phyloP scores from a whole-genome alignment of 2,888 invertebrate genomes.

The Ophion slaviceki region DNA sequence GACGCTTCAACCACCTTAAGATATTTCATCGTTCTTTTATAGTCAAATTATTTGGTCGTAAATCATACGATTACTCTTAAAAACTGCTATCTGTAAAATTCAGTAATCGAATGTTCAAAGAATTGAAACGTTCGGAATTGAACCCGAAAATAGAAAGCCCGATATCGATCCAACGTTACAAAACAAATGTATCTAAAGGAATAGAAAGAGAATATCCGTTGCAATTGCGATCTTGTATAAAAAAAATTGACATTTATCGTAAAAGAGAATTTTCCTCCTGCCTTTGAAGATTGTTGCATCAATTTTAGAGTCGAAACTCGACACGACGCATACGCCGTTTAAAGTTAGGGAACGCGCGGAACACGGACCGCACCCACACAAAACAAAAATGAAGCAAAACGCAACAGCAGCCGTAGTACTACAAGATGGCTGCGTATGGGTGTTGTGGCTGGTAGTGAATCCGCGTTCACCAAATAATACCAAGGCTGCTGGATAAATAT shows the following conservation, averaged over 20 bases:
- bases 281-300: background rate
- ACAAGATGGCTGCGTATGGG: conserved; percentile 83
- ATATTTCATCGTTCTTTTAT: background rate
- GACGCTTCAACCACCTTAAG: no score
- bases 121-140: background rate
- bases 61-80: background rate
- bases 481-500: conserved; percentile 32
- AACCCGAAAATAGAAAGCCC: background rate
- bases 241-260: background rate
- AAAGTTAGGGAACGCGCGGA: conserved; percentile 59
- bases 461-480: conserved; percentile 63
- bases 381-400: conserved; percentile 77
- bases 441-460: conserved; percentile 79
- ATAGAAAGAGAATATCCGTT: background rate
- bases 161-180: background rate
- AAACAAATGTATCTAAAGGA: background rate
- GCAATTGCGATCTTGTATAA: background rate
- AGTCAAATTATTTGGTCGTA: background rate
- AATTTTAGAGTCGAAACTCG: background rate
- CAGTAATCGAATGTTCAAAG: background rate
- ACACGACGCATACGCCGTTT: background rate
- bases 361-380: conserved; percentile 71
- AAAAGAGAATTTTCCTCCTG: background rate
- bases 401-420: conserved; percentile 58
- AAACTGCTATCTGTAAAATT: background rate